Evolutionary conservation across 2,797 vertebrate genomes (phyloP).

Genomic region (Ciconia nigra): DNA sequence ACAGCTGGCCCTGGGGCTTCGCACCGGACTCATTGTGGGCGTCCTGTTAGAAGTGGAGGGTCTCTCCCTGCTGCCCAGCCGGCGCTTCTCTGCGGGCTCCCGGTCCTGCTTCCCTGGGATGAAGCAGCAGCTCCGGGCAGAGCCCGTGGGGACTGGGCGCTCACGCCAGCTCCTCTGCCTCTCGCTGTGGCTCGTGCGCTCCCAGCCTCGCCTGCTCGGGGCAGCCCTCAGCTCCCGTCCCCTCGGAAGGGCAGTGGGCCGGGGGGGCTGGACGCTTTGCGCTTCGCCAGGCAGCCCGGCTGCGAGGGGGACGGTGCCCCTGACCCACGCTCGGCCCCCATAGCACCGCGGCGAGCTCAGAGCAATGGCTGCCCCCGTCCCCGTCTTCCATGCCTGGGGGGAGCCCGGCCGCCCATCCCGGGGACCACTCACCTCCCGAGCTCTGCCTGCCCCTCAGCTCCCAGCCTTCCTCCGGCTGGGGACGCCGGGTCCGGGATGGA

Average conservation of each 20-base stretch:
- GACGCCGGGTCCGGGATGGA: fast-evolving
- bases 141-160: background rate
- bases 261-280: background rate
- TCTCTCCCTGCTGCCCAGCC: background rate
- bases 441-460: background rate
- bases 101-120: background rate
- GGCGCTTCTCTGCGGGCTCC: background rate
- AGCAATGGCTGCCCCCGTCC: fast-evolving
- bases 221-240: fast-evolving
- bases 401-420: fast-evolving
- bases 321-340: fast-evolving
- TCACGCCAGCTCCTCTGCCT: background rate
- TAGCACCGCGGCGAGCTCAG: background rate
- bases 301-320: background rate
- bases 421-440: fast-evolving
- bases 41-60: background rate
- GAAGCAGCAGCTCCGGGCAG: background rate
- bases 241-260: background rate
- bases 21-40: background rate
- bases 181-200: fast-evolving
- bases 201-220: background rate
- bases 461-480: background rate
- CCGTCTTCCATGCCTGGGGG: background rate
- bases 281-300: background rate
- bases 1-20: background rate